These are phyloP conservation scores for crab-eating macaque (Macaca fascicularis) DNA, from an alignment of 2,113 vertebrate species.

Conservation along the genomic window T2T-MFA8v1.1 NC_088377.1:127950001-127950500, in stretches of 20 bases:
- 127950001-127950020: neutral
- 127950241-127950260: neutral
- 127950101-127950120: neutral
- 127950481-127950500: neutral
- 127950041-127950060: neutral
- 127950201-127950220: neutral
- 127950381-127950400: constrained; percentile 18
- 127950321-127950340: too few relatives aligned
- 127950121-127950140: neutral
- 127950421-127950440: neutral
- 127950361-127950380: neutral
- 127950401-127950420: neutral
- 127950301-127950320: neutral
- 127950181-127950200: neutral
- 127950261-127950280: neutral
- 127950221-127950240: neutral
- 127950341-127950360: neutral
- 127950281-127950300: neutral
- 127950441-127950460: neutral
- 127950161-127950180: neutral
- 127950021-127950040: neutral
- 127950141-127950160: neutral
- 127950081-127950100: neutral
- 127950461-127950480: neutral
- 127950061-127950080: neutral